Conservation (phyloP, 1,140 invertebrate genomes). For the Branchinecta lindahli region DNA sequence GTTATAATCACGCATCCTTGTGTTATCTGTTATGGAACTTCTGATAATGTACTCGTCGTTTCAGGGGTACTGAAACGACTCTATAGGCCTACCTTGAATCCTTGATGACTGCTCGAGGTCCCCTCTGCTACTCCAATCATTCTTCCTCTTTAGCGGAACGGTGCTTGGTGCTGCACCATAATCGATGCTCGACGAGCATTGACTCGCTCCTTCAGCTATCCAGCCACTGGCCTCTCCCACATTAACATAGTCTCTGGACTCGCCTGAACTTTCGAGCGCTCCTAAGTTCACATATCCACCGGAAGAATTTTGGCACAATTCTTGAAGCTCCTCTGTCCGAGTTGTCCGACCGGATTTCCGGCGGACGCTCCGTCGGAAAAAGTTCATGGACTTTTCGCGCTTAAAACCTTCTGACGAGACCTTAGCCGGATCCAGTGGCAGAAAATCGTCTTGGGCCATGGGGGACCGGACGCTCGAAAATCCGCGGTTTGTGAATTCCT, state of each 20-base stretch:
- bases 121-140: too few relatives aligned
- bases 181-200: too few relatives aligned
- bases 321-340: background rate
- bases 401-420: background rate
- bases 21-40: too few relatives aligned
- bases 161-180: too few relatives aligned
- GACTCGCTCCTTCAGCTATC: background rate
- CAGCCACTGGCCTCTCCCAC: background rate
- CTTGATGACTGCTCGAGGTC: too few relatives aligned
- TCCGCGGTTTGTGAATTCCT: background rate
- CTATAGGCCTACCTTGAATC: too few relatives aligned
- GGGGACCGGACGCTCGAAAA: constrained; percentile 1
- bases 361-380: background rate
- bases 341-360: background rate
- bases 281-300: background rate
- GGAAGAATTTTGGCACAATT: background rate
- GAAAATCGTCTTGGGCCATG: background rate
- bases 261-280: background rate
- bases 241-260: constrained; percentile 1
- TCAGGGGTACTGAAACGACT: too few relatives aligned
- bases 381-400: background rate
- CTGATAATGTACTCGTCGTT: too few relatives aligned
- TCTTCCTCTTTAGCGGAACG: too few relatives aligned
- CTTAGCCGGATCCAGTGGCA: background rate
- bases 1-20: too few relatives aligned